Evolutionary conservation across 1,140 invertebrate genomes (phyloP), one percentile per base, ranked within the genome.

Genomic region (Calosoma granatense): DNA sequence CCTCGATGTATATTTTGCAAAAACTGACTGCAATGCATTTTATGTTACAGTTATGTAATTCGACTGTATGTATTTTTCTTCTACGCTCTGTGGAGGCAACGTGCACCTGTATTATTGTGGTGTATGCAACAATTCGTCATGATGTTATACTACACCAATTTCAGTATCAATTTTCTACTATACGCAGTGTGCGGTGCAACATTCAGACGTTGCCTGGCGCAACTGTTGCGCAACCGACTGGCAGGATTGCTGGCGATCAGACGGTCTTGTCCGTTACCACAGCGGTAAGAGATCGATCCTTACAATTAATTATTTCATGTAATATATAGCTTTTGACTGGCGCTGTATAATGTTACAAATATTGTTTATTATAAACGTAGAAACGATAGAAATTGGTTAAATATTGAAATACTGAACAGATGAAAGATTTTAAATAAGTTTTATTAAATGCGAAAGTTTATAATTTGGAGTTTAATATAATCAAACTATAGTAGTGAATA

Each of bases 141-240:
- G 65, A 54, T 69, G 14, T 72, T 88, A n/a, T 92, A 87, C 70
- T 80, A 89, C 63, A 84, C 85, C 6, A 91, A 92, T 71, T 92
- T 90, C 65, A 86, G 85, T 51, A 86, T 92, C 51, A 92, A 92
- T 75, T 91, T 93, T 70, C 75, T 87, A n/a, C 74, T 93, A 15
- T 92, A 92, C 72, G 90, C 88, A 65, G 76, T 87, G 55, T 85
- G 80, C 60, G 89, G 89, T 2, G 82, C 87, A 66, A 89, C 89
- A 72, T 93, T 92, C 69, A 75, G 87, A 12, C 41, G 41, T 6
- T 47, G 41, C 15, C 15, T 47, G 15, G 21, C 77, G 77, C 6
- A 47, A 36, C n/a, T 36, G n/a, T n/a, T 36, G 26, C 26, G 26
- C 6, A 36, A 36, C 26, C 26, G 26, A 36, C 26, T 36, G 6